Evolutionary conservation across 2,888 invertebrate species (phyloP).

Genomic region (Lasioglossum villosulum): DNA sequence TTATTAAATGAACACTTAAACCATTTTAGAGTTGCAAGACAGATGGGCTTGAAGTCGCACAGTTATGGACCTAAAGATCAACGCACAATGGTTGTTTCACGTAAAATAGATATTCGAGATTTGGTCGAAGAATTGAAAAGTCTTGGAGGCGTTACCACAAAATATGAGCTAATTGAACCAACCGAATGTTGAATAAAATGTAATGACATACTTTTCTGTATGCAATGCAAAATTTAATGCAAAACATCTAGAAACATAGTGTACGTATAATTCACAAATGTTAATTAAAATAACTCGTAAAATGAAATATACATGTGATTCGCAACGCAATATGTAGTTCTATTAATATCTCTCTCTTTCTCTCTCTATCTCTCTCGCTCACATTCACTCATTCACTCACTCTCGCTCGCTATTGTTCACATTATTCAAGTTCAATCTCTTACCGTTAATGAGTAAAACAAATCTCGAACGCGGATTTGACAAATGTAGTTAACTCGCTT

Average conservation of each 20-base stretch:
- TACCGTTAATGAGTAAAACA: background rate
- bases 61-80: slow-evolving; percentile 85
- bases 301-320: slow-evolving; percentile 8
- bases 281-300: background rate
- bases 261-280: background rate
- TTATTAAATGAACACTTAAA: background rate
- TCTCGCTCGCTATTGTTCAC: background rate
- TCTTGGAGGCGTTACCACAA: slow-evolving; percentile 85
- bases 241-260: background rate
- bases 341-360: background rate
- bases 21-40: slow-evolving; percentile 82
- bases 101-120: slow-evolving; percentile 84
- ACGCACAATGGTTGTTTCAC: slow-evolving; percentile 85
- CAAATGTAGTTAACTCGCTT: background rate
- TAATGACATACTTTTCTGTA: background rate
- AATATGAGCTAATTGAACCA: slow-evolving; percentile 85
- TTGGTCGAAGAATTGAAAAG: slow-evolving; percentile 84
- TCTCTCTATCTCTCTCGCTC: background rate
- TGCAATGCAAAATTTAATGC: slow-evolving; percentile 6
- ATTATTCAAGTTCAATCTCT: background rate
- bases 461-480: background rate
- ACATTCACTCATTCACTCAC: background rate
- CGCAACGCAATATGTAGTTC: background rate
- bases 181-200: slow-evolving; percentile 36
- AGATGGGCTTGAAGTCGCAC: slow-evolving; percentile 85